These are phyloP conservation scores for Malurus leucopterus DNA, from an alignment of 2,797 vertebrate genomes.

Conservation along the genomic window DNA sequence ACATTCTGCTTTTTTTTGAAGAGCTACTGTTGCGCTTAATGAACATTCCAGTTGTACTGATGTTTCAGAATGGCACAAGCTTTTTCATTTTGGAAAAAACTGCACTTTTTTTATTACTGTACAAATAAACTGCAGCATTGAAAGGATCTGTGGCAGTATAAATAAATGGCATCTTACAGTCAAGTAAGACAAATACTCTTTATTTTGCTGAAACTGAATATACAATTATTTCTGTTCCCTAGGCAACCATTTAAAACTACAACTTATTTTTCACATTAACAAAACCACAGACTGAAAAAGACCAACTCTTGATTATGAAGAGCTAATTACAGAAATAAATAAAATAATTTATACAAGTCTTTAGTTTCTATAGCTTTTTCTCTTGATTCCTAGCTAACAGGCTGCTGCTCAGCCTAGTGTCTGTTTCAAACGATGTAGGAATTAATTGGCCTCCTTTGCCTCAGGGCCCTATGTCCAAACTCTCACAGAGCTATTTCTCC, in stretches of 20 bases:
- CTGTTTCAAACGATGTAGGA: constrained; percentile 31
- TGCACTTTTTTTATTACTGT: constrained; percentile 70
- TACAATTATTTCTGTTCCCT: constrained; percentile 76
- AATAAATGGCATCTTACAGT: constrained; percentile 70
- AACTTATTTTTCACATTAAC: constrained; percentile 74
- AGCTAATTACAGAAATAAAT: constrained; percentile 82
- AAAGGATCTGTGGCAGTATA: constrained; percentile 61
- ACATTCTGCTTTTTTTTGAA: constrained; percentile 67
- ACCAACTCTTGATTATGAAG: constrained; percentile 75
- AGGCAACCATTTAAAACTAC: constrained; percentile 76
- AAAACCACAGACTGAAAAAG: constrained; percentile 75
- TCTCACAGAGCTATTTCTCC: neutral
- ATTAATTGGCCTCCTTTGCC: constrained; percentile 34
- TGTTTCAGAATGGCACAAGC: constrained; percentile 67
- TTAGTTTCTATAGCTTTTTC: constrained; percentile 49
- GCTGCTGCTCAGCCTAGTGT: constrained; percentile 48
- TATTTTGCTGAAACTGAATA: constrained; percentile 79
- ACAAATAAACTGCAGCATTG: constrained; percentile 69
- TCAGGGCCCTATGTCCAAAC: neutral
- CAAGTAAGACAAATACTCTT: constrained; percentile 78
- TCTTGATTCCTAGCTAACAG: constrained; percentile 23
- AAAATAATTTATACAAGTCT: constrained; percentile 79
- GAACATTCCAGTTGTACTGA: constrained; percentile 70
- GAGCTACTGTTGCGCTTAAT: constrained; percentile 66
- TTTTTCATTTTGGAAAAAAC: constrained; percentile 72